A percentile compares a stretch with the other conserved stretches of the same genome.
Evolutionary conservation across 2,888 invertebrate species (phyloP).

Genomic region (Drosophila histrio): DNA sequence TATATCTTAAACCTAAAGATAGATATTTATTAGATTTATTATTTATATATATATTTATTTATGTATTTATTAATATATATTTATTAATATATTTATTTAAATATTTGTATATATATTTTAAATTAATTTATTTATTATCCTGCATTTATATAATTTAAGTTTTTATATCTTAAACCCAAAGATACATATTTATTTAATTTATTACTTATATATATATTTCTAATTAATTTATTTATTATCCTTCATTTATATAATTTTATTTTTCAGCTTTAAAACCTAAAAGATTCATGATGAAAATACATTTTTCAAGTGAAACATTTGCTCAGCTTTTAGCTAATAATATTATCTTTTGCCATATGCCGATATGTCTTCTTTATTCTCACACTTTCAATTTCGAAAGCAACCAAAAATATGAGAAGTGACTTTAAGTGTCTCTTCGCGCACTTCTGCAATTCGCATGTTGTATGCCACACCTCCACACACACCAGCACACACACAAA

Average conservation of each 20-base stretch:
- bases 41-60: too few species aligned
- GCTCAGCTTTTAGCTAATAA: background rate
- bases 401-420: constrained; percentile 1
- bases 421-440: constrained; percentile 22
- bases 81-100: too few species aligned
- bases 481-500: background rate
- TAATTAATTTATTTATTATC: too few species aligned
- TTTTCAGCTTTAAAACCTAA: background rate
- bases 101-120: too few species aligned
- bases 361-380: background rate
- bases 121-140: too few species aligned
- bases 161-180: background rate
- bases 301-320: background rate
- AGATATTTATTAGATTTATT: too few species aligned
- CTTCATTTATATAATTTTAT: background rate
- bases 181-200: too few species aligned
- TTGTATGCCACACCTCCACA: constrained; percentile 16
- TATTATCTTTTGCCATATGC: background rate
- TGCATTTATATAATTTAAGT: background rate
- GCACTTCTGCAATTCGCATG: constrained; percentile 25
- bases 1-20: too few species aligned
- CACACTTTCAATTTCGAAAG: constrained; percentile 19
- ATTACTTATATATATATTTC: too few species aligned
- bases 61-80: too few species aligned
- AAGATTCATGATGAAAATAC: background rate